Evolutionary conservation across 2,797 vertebrate species (phyloP).

Genomic region (Anniella stebbinsi): DNA sequence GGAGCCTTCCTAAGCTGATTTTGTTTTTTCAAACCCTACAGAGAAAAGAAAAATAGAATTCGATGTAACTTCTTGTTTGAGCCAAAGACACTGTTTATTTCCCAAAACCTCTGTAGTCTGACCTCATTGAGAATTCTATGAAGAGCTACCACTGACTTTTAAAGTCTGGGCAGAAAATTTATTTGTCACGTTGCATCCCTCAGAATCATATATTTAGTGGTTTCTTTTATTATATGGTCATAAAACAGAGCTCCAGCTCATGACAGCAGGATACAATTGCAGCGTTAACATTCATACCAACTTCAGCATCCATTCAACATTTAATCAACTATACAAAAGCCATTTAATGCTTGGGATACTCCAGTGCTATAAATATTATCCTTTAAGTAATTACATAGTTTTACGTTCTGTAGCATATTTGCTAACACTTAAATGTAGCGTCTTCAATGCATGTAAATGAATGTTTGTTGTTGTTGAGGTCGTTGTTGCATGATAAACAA

Average conservation of each 20-base stretch:
- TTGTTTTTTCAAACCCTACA: background rate
- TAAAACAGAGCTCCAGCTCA: slow-evolving; percentile 30
- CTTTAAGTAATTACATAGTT: slow-evolving; percentile 45
- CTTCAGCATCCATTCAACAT: slow-evolving; percentile 40
- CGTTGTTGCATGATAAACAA: slow-evolving; percentile 5
- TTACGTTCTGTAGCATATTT: slow-evolving; percentile 42
- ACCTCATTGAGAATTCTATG: slow-evolving; percentile 13
- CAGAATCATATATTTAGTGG: slow-evolving; percentile 34
- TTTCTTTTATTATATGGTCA: slow-evolving; percentile 34
- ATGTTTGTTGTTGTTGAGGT: background rate
- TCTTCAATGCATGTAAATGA: slow-evolving; percentile 30
- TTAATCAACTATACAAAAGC: slow-evolving; percentile 48
- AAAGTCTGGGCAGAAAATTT: slow-evolving; percentile 18
- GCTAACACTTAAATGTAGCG: slow-evolving; percentile 29
- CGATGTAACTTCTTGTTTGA: background rate
- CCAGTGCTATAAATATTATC: slow-evolving; percentile 43
- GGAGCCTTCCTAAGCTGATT: background rate
- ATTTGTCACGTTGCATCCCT: slow-evolving; percentile 30
- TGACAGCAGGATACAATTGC: slow-evolving; percentile 34
- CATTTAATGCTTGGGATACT: slow-evolving; percentile 46
- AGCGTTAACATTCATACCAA: slow-evolving; percentile 27
- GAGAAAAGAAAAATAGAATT: background rate
- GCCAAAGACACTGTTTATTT: slow-evolving; percentile 8
- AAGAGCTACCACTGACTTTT: slow-evolving; percentile 9
- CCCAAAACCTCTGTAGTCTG: background rate